Percentiles rank a stretch among this genome's conserved stretches.
These are phyloP conservation scores for Cheilosia pagana DNA, from an alignment of 2,888 invertebrate species.

Conservation along the genomic window DNA sequence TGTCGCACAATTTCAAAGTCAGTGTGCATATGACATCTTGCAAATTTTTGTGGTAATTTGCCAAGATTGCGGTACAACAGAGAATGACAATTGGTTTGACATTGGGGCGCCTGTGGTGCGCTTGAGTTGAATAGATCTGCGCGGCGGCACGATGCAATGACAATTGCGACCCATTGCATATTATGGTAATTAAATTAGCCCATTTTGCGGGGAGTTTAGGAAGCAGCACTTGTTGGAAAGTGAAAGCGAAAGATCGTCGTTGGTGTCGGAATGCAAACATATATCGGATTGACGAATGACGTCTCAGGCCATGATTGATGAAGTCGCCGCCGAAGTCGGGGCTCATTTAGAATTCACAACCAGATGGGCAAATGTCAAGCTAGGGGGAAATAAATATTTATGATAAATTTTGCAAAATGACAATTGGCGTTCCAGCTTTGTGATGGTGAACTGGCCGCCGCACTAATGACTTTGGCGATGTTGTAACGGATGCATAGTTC, in stretches of 20 bases:
- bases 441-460: not conserved
- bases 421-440: not conserved
- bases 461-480: conserved; percentile 11
- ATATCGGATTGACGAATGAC: conserved; percentile 34
- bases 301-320: conserved; percentile 41
- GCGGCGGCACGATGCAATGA: conserved; percentile 47
- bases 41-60: conserved; percentile 41
- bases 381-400: not conserved
- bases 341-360: conserved; percentile 30
- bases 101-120: conserved; percentile 31
- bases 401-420: conserved; percentile 10
- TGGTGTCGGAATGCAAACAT: conserved; percentile 12
- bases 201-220: conserved; percentile 13
- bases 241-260: conserved; percentile 33
- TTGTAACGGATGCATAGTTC: not conserved
- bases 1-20: conserved; percentile 62
- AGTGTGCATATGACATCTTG: conserved; percentile 7
- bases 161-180: conserved; percentile 43
- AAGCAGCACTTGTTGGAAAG: conserved; percentile 28
- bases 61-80: conserved; percentile 29
- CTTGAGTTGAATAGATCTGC: conserved; percentile 35
- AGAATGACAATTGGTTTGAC: conserved; percentile 61
- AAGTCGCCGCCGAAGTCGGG: conserved; percentile 24
- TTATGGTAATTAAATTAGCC: conserved; percentile 47
- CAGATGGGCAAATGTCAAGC: conserved; percentile 3